Base-by-base conservation (phyloP, 2,113 vertebrate species). In the Dicaeum eximium region DNA sequence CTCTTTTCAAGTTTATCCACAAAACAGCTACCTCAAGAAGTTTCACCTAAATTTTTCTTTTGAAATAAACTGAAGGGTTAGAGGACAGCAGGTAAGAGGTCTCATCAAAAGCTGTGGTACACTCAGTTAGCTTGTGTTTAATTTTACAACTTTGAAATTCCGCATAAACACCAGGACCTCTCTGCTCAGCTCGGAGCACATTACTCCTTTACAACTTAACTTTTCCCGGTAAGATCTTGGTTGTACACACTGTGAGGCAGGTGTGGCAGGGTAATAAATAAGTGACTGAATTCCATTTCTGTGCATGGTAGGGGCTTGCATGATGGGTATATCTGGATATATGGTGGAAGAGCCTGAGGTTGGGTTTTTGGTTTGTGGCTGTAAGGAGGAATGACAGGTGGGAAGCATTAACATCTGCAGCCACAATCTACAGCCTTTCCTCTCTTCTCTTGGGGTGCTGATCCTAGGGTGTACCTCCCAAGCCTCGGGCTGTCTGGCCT, bases 311-410 rank as follows among this genome's bases (percentile, higher is more conserved):
- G 25, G 44, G 27, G 28, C 14, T 64, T 1, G 0, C 28, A 35
- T 60, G 12, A 42, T 2, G 23, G 2, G 4, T 3, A 27, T 45
- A 47, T 27, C n/a, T 38, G 23, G 40, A 54, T 45, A 45, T 7
- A 11, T 72, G 19, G 13, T 69, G 22, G 16, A n/a, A 69, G 44
- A 60, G 7, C 10, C 5, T n/a, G 13, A 24, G 18, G 10, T 4
- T 64, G 48, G 9, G 10, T 1, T 57, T 92, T 42, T 11, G 11
- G 4, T 38, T 72, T 56, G 8, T 10, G 21, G 3, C 4, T 56
- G 27, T 35, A 25, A 74, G 54, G 13, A 23, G 47, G 8, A 66
- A 13, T 0, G 0, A 30, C 11, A 4, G 2, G 5, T 30, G 15
- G 28, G 22, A 67, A 83, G 2, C 2, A 1, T 8, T 38, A n/a